Evolutionary conservation across 1,140 invertebrate genomes (phyloP).

Genomic region (Pogonognathellus flavescens): DNA sequence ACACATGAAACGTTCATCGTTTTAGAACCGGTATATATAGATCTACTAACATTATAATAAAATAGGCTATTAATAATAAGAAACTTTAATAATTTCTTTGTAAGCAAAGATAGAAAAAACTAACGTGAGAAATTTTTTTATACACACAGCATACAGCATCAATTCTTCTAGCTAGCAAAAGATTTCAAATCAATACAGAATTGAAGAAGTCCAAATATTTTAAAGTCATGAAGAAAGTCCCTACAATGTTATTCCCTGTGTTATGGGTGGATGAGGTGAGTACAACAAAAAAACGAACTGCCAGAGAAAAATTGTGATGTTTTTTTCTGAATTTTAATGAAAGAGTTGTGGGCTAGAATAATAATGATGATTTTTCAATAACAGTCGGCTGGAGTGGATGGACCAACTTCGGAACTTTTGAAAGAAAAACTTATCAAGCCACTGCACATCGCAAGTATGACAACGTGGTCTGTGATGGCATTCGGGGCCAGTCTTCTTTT

Average conservation of each 20-base stretch:
- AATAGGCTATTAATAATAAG: too few relatives aligned
- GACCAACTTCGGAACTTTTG: not conserved
- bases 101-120: too few relatives aligned
- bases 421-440: constrained; percentile 13
- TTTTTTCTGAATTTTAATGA: not conserved
- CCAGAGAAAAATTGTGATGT: too few relatives aligned
- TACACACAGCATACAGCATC: constrained; percentile 72
- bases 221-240: constrained; percentile 70
- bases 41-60: not conserved
- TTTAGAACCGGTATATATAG: constrained; percentile 76
- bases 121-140: too few relatives aligned
- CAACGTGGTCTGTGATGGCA: not conserved
- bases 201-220: constrained; percentile 69
- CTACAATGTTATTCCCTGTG: constrained; percentile 73
- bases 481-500: not conserved
- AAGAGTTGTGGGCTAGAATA: not conserved
- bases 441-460: not conserved
- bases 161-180: constrained; percentile 71
- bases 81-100: too few relatives aligned
- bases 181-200: constrained; percentile 74
- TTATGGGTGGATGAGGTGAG: constrained; percentile 75
- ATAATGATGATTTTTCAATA: not conserved
- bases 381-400: constrained; percentile 29
- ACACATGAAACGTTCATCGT: constrained; percentile 82
- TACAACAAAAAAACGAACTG: not conserved